Conservation (phyloP, 2,888 invertebrate genomes). For the Acholoe squamosa region DNA sequence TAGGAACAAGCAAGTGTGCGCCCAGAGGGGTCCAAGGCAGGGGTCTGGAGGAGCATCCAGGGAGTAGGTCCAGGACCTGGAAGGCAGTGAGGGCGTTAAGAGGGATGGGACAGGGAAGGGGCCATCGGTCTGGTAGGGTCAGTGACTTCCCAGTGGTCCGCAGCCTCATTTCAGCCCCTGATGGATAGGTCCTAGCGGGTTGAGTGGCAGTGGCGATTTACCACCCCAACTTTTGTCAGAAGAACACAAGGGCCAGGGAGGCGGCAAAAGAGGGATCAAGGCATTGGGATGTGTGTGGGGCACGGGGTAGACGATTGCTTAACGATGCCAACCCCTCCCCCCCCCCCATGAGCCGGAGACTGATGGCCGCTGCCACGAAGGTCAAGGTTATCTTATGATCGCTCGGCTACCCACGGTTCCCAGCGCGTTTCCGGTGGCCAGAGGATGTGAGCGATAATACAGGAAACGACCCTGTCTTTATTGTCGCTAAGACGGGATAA, state of each 20-base stretch:
- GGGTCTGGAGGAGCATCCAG: not conserved
- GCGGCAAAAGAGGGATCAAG: not conserved
- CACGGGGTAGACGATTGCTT: not conserved
- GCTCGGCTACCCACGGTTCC: slow-evolving; percentile 13
- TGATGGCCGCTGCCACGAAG: slow-evolving; percentile 4
- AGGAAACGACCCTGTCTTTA: slow-evolving; percentile 20
- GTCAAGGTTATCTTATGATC: slow-evolving; percentile 38
- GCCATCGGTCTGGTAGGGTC: not conserved
- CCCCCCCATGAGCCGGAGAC: not conserved
- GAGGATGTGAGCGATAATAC: slow-evolving; percentile 8
- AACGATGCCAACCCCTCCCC: not conserved
- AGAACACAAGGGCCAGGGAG: not conserved
- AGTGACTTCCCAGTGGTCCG: not conserved
- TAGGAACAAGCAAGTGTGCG: not conserved
- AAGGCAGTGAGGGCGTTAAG: not conserved
- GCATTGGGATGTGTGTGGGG: not conserved
- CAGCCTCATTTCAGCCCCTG: not conserved
- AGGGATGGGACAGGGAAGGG: not conserved
- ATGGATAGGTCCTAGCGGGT: not conserved
- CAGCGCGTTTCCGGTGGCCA: slow-evolving; percentile 17
- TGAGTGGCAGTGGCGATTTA: slow-evolving; percentile 17
- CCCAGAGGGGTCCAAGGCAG: too few relatives aligned
- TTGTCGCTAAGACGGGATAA: slow-evolving; percentile 8
- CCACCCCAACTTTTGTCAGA: not conserved
- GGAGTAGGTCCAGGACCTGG: not conserved